These are phyloP conservation scores for Ophion ventricosus DNA, from an alignment of 2,888 invertebrate genomes.

Conservation along the genomic window DNA sequence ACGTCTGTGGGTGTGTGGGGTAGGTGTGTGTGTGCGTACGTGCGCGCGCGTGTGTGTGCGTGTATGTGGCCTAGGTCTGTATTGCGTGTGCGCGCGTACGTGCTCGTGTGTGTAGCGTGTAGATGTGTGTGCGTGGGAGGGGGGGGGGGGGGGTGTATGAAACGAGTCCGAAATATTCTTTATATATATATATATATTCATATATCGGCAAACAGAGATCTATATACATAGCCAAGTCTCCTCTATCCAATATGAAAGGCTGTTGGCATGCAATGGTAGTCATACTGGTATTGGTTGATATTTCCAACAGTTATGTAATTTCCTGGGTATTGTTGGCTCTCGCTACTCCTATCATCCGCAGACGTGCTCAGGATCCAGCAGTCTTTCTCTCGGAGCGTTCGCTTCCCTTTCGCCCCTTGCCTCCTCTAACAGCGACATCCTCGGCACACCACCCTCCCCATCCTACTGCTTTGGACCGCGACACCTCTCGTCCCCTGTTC, in stretches of 20 bases:
- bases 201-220: background rate
- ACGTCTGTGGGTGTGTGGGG: no score
- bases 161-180: no score
- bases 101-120: no score
- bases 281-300: conserved; percentile 82
- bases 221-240: conserved; percentile 14
- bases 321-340: conserved; percentile 83
- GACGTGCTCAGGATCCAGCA: conserved; percentile 77
- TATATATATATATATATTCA: background rate
- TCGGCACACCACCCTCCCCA: background rate
- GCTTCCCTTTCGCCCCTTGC: conserved; percentile 44
- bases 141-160: no score
- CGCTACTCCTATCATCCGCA: conserved; percentile 79
- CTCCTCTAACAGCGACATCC: background rate
- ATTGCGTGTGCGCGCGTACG: no score
- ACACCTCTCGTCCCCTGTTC: conserved; percentile 28
- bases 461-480: background rate
- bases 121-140: no score
- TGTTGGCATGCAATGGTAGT: conserved; percentile 72
- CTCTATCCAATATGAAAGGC: conserved; percentile 68
- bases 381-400: conserved; percentile 61
- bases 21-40: no score
- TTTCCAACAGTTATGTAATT: conserved; percentile 84
- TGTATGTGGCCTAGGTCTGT: no score
- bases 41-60: no score